A percentile compares a stretch with the other conserved stretches of the same genome.
phyloP scores from a whole-genome alignment of 2,888 invertebrate species.

The Halictus quadricinctus region DNA sequence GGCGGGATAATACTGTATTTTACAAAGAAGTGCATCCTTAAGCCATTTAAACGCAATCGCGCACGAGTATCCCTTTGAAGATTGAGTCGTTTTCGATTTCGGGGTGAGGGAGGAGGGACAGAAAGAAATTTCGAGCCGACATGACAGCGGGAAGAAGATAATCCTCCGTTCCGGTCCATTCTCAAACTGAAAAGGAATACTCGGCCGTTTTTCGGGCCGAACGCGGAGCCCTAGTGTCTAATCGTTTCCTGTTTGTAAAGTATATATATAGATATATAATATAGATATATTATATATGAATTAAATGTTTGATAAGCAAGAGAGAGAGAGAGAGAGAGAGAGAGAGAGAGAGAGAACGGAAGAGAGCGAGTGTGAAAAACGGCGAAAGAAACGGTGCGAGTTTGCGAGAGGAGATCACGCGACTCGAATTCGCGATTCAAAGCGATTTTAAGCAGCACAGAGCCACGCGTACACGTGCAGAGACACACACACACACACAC shows the following conservation, averaged over 20 bases:
- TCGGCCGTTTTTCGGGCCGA: constrained; percentile 65
- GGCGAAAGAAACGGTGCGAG: constrained; percentile 4
- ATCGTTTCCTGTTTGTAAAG: constrained; percentile 80
- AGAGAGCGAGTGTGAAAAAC: background rate
- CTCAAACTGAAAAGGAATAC: constrained; percentile 64
- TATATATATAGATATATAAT: constrained; percentile 73
- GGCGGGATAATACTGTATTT: constrained; percentile 78
- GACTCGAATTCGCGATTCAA: constrained; percentile 40
- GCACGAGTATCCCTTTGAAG: constrained; percentile 60
- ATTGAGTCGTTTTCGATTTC: constrained; percentile 31
- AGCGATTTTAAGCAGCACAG: constrained; percentile 55
- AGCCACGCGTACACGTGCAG: background rate
- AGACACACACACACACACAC: background rate
- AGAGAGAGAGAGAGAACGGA: constrained; percentile 4
- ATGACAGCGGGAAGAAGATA: constrained; percentile 29
- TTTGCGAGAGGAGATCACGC: constrained; percentile 30
- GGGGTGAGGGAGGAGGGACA: background rate
- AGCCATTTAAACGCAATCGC: constrained; percentile 65
- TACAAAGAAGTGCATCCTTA: constrained; percentile 79
- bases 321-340: constrained; percentile 20
- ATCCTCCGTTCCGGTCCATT: constrained; percentile 64
- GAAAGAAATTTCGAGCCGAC: background rate
- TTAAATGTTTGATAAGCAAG: constrained; percentile 78
- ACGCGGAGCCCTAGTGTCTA: constrained; percentile 72
- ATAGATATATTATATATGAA: constrained; percentile 72